Conservation (phyloP, 2,888 invertebrate genomes). For the Pristionchus fissidentatus region DNA sequence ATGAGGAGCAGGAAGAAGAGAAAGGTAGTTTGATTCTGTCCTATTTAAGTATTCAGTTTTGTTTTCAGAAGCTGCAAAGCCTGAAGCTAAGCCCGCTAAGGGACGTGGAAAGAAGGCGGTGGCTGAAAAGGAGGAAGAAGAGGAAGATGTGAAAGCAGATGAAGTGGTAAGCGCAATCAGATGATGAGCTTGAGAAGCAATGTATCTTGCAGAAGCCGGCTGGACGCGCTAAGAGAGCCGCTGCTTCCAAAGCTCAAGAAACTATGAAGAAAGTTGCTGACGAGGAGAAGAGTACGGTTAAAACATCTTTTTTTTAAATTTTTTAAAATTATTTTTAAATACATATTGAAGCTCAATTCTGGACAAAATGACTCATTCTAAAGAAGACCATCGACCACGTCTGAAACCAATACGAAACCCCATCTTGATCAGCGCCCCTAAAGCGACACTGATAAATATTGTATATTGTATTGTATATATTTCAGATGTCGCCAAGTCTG, state of each 20-base stretch:
- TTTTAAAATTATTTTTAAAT: too few species aligned
- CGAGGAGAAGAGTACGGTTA: neutral
- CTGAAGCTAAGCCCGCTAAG: neutral
- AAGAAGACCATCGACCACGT: too few species aligned
- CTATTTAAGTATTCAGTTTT: too few species aligned
- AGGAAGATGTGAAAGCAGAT: neutral
- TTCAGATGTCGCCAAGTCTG: neutral
- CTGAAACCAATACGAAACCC: too few species aligned
- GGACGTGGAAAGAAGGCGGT: neutral
- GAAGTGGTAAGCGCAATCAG: neutral
- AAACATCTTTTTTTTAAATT: neutral
- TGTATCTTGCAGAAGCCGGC: conserved; percentile 3
- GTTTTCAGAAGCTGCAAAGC: too few species aligned
- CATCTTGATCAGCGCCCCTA: too few species aligned
- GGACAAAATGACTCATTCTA: too few species aligned
- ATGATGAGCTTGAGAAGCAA: neutral
- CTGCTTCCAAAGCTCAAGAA: neutral
- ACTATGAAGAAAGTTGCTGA: conserved; percentile 1
- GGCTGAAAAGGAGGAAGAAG: neutral
- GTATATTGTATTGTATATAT: neutral
- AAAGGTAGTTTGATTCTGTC: too few species aligned
- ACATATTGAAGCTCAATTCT: too few species aligned
- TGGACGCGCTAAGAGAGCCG: conserved; percentile 33
- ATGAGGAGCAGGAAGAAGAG: neutral
- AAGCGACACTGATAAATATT: too few species aligned